Evolutionary conservation across 2,113 vertebrate species (phyloP).

Genomic region (Rhinolophus sinicus): DNA sequence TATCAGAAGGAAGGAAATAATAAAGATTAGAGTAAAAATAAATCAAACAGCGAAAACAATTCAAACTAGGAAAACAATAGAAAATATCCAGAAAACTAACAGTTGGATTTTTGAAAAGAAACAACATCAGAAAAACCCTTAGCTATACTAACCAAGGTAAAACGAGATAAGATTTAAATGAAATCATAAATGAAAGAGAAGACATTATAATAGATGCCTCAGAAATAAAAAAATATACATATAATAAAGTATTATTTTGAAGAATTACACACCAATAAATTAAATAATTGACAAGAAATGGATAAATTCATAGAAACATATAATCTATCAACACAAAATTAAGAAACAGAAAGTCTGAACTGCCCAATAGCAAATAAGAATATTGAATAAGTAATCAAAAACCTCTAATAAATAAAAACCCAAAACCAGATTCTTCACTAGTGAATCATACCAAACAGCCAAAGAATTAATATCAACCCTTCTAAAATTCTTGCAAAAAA

Average conservation of each 20-base stretch:
- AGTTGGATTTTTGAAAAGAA: background rate
- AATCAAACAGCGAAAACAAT: background rate
- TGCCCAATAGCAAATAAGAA: background rate
- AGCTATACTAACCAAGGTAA: background rate
- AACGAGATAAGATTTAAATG: background rate
- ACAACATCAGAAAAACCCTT: background rate
- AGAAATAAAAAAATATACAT: background rate
- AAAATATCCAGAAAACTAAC: background rate
- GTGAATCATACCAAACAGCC: background rate
- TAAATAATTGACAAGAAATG: background rate
- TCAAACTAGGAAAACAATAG: background rate
- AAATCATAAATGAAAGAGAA: background rate
- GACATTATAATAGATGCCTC: background rate
- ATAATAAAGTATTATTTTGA: background rate
- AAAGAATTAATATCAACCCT: background rate
- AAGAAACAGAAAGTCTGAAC: background rate
- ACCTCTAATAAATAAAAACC: background rate
- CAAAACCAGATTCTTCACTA: background rate
- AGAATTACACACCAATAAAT: background rate
- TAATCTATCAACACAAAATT: background rate
- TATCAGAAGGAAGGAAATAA: background rate
- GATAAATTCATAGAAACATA: background rate
- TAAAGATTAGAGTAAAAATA: background rate
- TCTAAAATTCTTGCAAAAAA: background rate
- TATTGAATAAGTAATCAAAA: background rate